Base-by-base conservation (phyloP, 2,888 invertebrate species). In the Drosophila tanythrix region DNA sequence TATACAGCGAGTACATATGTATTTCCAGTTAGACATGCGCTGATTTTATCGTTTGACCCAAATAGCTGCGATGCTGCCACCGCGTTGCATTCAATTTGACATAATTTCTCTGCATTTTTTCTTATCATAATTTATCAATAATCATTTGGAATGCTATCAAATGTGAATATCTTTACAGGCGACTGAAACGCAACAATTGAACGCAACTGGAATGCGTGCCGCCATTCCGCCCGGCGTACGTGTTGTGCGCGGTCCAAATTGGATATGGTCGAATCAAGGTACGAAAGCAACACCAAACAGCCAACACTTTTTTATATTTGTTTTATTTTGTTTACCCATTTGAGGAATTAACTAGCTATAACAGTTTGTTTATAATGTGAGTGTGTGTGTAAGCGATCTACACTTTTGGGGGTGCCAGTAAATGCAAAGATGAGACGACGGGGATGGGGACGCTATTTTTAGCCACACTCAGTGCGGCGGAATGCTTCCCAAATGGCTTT, bases 211-310 rank as follows among this genome's bases (percentile, higher is more conserved):
- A 74, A 91, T 92, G 91, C 90, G 90, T 66, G 84, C 92, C 79
- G 79, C 91, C 74, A 91, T 96, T 92, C 95, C 95, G 84, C 95
- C 96, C 56, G 97, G 97, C 50, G 93, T 96, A 73, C 94, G 97
- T 81, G 97, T 97, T 65, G 96, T 97, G 13, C 94, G 97, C 63
- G 97, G 97, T 21, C 96, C 96, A 40, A 96, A 97, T 93, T 97
- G 97, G 97, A 95, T 95, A 91, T 97, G 97, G 97, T 95, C 94
- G 63, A 95, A 96, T 92, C 97, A 97, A 94, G 95, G 95, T 95
- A 93, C 89, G 82, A 74, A 40, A 40, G 36, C 63, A 53, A 7
- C 53, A 46, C 31, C 25, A 31, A 51, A 25, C 46, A 40, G 35
- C 35, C 51, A 73, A 58, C 58, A 70, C 50, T 31, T 21, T 29